Conservation (phyloP, 2,113 vertebrate species). For the Leptobrachium ailaonicum region DNA sequence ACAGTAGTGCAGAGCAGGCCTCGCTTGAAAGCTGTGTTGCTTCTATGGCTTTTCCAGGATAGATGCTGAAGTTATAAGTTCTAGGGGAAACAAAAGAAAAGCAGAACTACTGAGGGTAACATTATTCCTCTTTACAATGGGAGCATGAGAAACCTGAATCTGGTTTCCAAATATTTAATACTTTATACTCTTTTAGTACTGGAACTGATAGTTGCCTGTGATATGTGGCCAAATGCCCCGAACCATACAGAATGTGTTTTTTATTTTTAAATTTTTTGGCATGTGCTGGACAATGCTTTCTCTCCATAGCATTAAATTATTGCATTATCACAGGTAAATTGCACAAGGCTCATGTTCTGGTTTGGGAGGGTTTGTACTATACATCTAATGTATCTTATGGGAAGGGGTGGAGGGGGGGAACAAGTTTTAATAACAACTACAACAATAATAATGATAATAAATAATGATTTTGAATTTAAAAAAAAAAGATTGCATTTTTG, state of each 20-base stretch:
- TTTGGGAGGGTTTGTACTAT: conserved; percentile 38
- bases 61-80: not conserved
- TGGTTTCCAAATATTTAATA: conserved; percentile 13
- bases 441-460: conserved; percentile 4
- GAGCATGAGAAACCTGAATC: conserved; percentile 23
- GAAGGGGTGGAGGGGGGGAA: conserved; percentile 2
- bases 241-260: not conserved
- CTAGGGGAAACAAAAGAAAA: not conserved
- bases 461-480: conserved; percentile 41
- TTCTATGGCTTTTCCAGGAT: conserved; percentile 7
- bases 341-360: conserved; percentile 30
- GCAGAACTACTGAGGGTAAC: conserved; percentile 15
- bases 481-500: conserved; percentile 20
- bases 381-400: conserved; percentile 30
- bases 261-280: not conserved
- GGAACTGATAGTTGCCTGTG: conserved; percentile 32
- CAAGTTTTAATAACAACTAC: not conserved
- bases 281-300: conserved; percentile 47
- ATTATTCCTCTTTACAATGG: not conserved
- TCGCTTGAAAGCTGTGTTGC: conserved; percentile 23
- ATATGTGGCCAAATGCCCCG: conserved; percentile 18
- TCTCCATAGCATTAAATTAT: conserved; percentile 34
- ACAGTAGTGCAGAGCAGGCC: conserved; percentile 32
- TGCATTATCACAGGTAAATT: conserved; percentile 41
- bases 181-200: conserved; percentile 33